phyloP scores from a whole-genome alignment of 30 jellyfish, hydroid and myxozoan genomes.

The Mastigias papua region DNA sequence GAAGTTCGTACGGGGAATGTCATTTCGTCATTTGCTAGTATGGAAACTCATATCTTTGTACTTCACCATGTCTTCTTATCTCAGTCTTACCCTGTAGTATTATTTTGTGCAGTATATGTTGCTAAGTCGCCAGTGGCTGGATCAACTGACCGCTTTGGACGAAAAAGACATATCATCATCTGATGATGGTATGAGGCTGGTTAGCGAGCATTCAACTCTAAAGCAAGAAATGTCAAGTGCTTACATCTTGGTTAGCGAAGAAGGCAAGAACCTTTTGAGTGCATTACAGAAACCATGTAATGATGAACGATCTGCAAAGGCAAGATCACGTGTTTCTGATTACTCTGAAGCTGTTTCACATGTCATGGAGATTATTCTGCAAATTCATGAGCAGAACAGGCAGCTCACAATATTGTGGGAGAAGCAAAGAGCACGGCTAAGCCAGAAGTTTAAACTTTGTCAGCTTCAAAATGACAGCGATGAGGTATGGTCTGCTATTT shows the following conservation, averaged over 20 bases:
- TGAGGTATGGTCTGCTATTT: constrained; percentile 64
- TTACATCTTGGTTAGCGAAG: constrained; percentile 79
- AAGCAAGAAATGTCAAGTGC: constrained; percentile 89
- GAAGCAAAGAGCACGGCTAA: constrained; percentile 76
- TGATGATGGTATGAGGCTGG: constrained; percentile 61
- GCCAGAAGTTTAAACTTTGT: constrained; percentile 84
- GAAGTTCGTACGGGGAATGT: too few relatives aligned
- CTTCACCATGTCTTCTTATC: neutral
- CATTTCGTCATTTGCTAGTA: neutral
- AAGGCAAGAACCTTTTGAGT: constrained; percentile 87
- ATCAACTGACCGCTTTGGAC: constrained; percentile 78
- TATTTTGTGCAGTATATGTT: constrained; percentile 67
- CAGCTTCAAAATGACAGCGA: constrained; percentile 82
- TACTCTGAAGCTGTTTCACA: constrained; percentile 97
- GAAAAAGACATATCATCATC: constrained; percentile 39
- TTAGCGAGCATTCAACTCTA: constrained; percentile 56
- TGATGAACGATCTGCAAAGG: constrained; percentile 93
- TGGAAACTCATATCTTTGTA: neutral
- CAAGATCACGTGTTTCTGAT: constrained; percentile 96
- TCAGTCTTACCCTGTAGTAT: neutral
- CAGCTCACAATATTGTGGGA: constrained; percentile 93
- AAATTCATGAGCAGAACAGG: constrained; percentile 94
- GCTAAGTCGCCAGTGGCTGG: constrained; percentile 84
- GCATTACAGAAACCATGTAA: constrained; percentile 92
- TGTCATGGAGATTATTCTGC: constrained; percentile 95